Conservation (phyloP, 2,797 vertebrate genomes). For the Acipenser ruthenus region DNA sequence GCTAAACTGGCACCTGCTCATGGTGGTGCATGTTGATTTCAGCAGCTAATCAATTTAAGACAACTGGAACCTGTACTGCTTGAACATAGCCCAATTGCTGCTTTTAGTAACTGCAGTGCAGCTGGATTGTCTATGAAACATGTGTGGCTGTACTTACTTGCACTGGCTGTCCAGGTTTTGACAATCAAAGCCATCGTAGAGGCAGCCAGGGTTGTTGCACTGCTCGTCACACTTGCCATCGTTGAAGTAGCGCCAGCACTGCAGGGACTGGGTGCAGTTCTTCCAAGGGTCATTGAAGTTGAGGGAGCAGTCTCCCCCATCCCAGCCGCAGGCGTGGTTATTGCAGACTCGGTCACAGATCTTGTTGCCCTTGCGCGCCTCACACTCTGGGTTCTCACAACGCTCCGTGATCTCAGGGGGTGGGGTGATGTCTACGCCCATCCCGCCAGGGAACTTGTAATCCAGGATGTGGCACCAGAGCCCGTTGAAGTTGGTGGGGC, state of each 20-base stretch:
- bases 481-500: slow-evolving; percentile 83
- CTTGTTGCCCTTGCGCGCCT: slow-evolving; percentile 65
- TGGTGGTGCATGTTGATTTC: too few relatives aligned
- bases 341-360: slow-evolving; percentile 77
- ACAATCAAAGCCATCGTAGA: slow-evolving; percentile 95
- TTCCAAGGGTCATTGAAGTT: slow-evolving; percentile 93
- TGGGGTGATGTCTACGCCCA: slow-evolving; percentile 66
- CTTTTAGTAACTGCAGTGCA: too few relatives aligned
- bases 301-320: slow-evolving; percentile 92
- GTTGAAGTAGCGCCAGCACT: slow-evolving; percentile 95
- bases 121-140: neutral
- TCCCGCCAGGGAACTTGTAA: slow-evolving; percentile 64
- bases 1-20: too few relatives aligned
- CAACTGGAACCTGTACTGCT: too few relatives aligned
- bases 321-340: slow-evolving; percentile 86
- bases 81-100: too few relatives aligned
- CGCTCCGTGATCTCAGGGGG: slow-evolving; percentile 53
- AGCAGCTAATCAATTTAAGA: too few relatives aligned
- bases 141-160: slow-evolving; percentile 69
- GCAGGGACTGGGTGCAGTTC: slow-evolving; percentile 83
- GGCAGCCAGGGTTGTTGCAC: slow-evolving; percentile 80
- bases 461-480: slow-evolving; percentile 88
- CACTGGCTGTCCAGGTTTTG: slow-evolving; percentile 82
- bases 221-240: slow-evolving; percentile 82
- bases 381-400: slow-evolving; percentile 68